phyloP scores from a whole-genome alignment of 1,140 invertebrate species.

The Scaptomyza pallida region DNA sequence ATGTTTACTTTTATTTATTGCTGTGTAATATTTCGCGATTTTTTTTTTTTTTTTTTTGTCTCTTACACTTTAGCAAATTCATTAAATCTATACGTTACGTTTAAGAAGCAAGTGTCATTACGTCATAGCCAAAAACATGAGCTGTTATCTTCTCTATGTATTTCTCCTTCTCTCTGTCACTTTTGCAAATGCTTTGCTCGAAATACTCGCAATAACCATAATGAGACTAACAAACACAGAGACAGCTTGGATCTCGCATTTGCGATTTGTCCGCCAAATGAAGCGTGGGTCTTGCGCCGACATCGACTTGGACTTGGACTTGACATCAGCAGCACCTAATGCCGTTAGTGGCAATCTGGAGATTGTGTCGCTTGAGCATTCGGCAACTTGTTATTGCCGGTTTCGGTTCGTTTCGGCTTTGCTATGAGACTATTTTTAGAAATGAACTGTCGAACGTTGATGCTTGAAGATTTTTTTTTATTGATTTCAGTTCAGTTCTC shows the following conservation, averaged over 20 bases:
- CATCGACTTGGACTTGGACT: slow-evolving; percentile 7
- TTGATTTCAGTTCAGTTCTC: too few species aligned
- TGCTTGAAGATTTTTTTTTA: too few species aligned
- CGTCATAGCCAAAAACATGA: slow-evolving; percentile 16
- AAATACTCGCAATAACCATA: slow-evolving; percentile 14
- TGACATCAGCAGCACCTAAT: slow-evolving; percentile 29
- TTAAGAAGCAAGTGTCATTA: slow-evolving; percentile 24
- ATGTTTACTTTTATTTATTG: too few species aligned
- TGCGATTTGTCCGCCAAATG: slow-evolving; percentile 3
- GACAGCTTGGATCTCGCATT: too few species aligned
- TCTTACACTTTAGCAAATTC: background rate
- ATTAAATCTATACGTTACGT: background rate
- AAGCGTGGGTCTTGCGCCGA: slow-evolving; percentile 43
- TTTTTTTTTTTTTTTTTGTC: background rate
- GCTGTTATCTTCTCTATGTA: background rate
- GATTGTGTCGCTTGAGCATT: background rate
- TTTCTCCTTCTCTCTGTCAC: background rate
- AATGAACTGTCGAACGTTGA: slow-evolving; percentile 19
- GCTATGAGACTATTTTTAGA: slow-evolving; percentile 35
- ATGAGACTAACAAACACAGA: slow-evolving; percentile 1
- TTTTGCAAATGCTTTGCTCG: background rate
- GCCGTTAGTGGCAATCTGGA: slow-evolving; percentile 1
- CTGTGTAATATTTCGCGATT: too few species aligned
- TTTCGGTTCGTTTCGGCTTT: slow-evolving; percentile 10
- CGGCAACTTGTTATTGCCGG: slow-evolving; percentile 19